Evolutionary conservation across 1,140 invertebrate genomes (phyloP), one percentile per base, ranked within the genome.

Genomic region (Diuraphis noxia): DNA sequence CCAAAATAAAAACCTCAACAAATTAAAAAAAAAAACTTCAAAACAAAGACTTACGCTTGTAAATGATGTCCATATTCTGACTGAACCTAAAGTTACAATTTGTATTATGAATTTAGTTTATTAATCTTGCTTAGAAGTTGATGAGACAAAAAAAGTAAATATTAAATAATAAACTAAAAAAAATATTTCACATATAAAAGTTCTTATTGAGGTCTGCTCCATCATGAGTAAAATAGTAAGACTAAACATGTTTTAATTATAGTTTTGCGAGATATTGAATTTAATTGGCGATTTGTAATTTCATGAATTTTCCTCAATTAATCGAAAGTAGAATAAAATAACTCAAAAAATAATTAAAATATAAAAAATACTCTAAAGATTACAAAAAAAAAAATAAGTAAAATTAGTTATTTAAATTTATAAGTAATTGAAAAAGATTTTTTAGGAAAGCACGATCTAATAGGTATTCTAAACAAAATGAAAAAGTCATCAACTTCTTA

Each of bases 21-120:
- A n/a, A n/a, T n/a, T n/a, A n/a, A n/a, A n/a, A n/a, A 72, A 72
- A n/a, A 72, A 72, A 17, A 72, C 13, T 72, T n/a, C 23, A n/a
- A 72, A 72, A 72, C 30, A 72, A 13, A 72, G 30, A 72, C 89
- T 91, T 82, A 91, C 89, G 89, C 9, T 91, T 91, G 30, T 91
- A 91, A 52, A 81, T 91, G 89, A 49, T 91, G 89, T 30, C 43
- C 89, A 40, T 91, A 91, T 41, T 91, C 89, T 19, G 43, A 79
- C 52, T 82, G 89, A 81, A 82, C 89, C 89, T 91, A 82, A 91
- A 91, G 4, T n/a, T 17, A 34, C n/a, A 72, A 72, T 72, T 72
- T 72, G 1, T 72, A 17, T 72, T 72, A 72, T 72, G 13, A 72
- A 72, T 72, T 72, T 17, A 72, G 25, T 25, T 52, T 72, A 72